Conservation (phyloP, 2,888 invertebrate species). For the Leptarthrus brevirostris region DNA sequence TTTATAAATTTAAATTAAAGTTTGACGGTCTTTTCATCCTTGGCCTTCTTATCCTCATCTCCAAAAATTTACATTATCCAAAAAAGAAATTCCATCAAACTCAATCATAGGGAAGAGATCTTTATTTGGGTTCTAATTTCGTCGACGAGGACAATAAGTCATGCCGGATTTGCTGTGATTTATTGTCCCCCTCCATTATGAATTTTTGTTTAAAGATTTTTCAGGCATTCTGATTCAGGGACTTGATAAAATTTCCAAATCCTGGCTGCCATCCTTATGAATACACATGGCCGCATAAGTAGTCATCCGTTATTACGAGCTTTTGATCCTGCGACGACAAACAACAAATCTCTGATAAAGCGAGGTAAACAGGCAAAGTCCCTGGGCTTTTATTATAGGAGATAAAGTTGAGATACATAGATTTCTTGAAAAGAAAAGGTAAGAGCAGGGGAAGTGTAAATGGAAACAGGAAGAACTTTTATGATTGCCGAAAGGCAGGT, state of each 20-base stretch:
- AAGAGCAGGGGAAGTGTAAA: neutral
- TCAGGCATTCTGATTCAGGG: neutral
- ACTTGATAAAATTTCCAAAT: constrained; percentile 1
- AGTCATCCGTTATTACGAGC: neutral
- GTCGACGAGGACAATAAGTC: constrained; percentile 2
- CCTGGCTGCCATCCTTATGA: neutral
- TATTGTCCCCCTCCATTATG: constrained; percentile 8
- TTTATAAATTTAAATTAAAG: constrained; percentile 31
- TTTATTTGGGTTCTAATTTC: neutral
- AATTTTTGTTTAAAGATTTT: constrained; percentile 22
- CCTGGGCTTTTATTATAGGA: neutral
- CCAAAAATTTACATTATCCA: no score
- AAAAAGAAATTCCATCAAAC: constrained; percentile 6
- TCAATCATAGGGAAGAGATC: neutral
- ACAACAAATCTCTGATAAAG: constrained; percentile 29
- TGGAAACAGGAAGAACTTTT: constrained; percentile 10
- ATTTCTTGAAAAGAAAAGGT: neutral
- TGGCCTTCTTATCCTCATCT: no score
- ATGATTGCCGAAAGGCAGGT: constrained; percentile 38
- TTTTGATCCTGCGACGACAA: constrained; percentile 20
- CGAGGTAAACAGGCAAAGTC: neutral
- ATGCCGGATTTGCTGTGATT: constrained; percentile 24
- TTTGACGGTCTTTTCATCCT: neutral
- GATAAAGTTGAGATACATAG: no score
- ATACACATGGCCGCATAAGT: neutral